Evolutionary conservation across 2,113 vertebrate genomes (phyloP).

Genomic region (Anguilla japonica): DNA sequence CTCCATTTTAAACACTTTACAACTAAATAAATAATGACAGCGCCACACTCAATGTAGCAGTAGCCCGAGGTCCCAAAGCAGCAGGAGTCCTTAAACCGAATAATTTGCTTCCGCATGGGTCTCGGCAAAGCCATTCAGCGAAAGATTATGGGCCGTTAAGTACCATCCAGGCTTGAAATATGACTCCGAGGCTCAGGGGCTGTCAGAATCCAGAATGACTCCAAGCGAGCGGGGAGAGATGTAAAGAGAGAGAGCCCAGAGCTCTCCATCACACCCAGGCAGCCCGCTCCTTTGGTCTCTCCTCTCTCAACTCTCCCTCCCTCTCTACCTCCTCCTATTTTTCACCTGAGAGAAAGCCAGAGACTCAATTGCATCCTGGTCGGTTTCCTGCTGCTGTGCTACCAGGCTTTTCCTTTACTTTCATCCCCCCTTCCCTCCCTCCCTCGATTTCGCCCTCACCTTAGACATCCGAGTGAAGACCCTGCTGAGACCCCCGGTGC

Average conservation of each 20-base stretch:
- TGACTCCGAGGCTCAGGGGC: slow-evolving; percentile 72
- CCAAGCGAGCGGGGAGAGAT: slow-evolving; percentile 53
- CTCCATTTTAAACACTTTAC: slow-evolving; percentile 82
- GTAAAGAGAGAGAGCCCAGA: slow-evolving; percentile 13
- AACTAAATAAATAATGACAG: slow-evolving; percentile 89
- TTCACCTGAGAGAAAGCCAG: background rate
- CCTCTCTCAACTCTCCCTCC: slow-evolving; percentile 13
- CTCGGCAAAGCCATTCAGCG: slow-evolving; percentile 75
- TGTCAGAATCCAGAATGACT: slow-evolving; percentile 67
- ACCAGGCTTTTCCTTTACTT: background rate
- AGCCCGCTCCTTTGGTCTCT: background rate
- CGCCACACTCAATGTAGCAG: slow-evolving; percentile 56
- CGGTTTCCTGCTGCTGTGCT: background rate
- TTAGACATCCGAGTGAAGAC: background rate
- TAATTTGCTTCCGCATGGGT: slow-evolving; percentile 78
- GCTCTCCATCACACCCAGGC: background rate
- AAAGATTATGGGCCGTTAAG: slow-evolving; percentile 86
- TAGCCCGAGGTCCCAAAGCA: slow-evolving; percentile 77
- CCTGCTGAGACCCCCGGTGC: background rate
- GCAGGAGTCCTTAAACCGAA: slow-evolving; percentile 83
- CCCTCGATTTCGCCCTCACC: background rate
- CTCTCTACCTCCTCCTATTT: background rate
- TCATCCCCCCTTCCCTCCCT: background rate
- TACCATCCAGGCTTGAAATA: slow-evolving; percentile 83
- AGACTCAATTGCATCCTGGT: background rate